Evolutionary conservation across 2,888 invertebrate species (phyloP).

Genomic region (Melinaea menophilus): DNA sequence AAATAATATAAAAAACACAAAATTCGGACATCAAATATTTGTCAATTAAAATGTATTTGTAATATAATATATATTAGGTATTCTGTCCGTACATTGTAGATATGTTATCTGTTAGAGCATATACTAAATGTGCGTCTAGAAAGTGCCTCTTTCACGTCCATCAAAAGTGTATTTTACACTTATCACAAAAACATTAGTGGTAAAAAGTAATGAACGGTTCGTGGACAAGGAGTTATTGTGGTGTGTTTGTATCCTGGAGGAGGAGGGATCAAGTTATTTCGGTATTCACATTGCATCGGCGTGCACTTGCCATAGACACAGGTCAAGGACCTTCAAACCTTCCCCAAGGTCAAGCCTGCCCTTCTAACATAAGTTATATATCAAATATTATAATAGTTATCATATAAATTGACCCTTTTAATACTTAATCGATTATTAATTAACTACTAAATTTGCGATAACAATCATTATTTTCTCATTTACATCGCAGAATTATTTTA

Average conservation of each 20-base stretch:
- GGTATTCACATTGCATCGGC: constrained; percentile 76
- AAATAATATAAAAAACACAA: too few species aligned
- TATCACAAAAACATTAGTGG: constrained; percentile 54
- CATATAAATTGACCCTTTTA: constrained; percentile 47
- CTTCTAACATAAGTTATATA: not conserved
- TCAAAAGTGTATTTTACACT: constrained; percentile 52
- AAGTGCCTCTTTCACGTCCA: constrained; percentile 78
- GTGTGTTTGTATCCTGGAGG: constrained; percentile 29
- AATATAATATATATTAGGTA: too few species aligned
- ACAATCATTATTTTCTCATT: constrained; percentile 33
- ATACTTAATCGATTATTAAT: constrained; percentile 73
- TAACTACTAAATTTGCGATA: constrained; percentile 61
- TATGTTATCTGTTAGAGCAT: too few species aligned
- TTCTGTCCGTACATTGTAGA: too few species aligned
- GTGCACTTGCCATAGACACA: constrained; percentile 78
- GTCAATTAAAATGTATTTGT: too few species aligned
- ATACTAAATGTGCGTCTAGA: constrained; percentile 62
- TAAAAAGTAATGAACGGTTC: constrained; percentile 34
- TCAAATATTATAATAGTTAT: not conserved
- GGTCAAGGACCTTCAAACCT: constrained; percentile 78
- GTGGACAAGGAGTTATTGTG: constrained; percentile 7
- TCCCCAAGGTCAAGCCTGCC: constrained; percentile 71
- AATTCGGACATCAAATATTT: not conserved
- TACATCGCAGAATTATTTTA: constrained; percentile 10
- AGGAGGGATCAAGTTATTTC: constrained; percentile 67